Conservation (phyloP, 2,888 invertebrate genomes). For the Protonemura montana region DNA sequence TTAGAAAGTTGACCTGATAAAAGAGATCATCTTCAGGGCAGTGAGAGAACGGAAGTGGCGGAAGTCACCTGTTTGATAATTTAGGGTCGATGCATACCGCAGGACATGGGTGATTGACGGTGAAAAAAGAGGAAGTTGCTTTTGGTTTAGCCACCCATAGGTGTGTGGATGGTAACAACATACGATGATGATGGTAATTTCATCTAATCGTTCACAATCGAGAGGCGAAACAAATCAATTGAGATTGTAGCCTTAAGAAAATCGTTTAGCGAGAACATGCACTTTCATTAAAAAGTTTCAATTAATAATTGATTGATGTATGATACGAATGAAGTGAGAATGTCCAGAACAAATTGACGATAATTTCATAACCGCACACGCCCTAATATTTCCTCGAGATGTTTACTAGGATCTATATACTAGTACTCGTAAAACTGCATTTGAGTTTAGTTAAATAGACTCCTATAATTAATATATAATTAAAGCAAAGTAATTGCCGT, state of each 20-base stretch:
- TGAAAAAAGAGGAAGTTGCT: neutral
- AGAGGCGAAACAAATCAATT: no score
- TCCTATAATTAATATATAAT: neutral
- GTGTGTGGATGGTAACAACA: neutral
- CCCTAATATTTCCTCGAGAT: neutral
- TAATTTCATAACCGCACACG: neutral
- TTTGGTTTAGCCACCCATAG: neutral
- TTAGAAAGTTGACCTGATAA: constrained; percentile 7
- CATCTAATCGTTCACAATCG: neutral
- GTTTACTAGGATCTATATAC: neutral
- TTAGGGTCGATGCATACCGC: neutral
- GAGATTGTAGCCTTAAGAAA: neutral
- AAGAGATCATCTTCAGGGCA: neutral
- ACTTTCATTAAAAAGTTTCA: neutral
- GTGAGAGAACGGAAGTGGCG: neutral
- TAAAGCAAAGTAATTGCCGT: neutral
- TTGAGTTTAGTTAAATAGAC: neutral
- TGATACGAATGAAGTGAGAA: neutral
- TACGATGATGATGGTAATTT: neutral
- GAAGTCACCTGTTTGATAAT: neutral
- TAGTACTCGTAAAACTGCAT: neutral
- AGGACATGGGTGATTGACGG: neutral
- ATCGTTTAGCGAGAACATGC: neutral
- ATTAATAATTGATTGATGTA: neutral
- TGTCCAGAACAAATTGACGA: neutral